Evolutionary conservation across 2,113 vertebrate species (phyloP), one percentile per base, ranked within the genome.

Genomic region (Corythaixoides concolor): DNA sequence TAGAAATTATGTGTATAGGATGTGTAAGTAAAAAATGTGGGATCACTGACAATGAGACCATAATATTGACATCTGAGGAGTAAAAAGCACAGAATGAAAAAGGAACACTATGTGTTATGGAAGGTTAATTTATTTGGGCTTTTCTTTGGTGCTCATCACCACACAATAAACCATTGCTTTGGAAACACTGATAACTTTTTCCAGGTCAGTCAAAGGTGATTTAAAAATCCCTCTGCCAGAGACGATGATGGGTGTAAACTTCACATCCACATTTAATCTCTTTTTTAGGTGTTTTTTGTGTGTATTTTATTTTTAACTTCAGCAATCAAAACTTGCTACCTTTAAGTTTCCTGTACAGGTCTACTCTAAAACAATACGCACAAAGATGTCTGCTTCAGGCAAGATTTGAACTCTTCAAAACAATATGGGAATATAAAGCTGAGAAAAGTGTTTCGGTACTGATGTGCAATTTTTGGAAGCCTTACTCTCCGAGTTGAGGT

Each of bases 371-470:
- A 28, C 49, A 50, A 43, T 3, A 8, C 35, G 21, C 41, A 19
- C 6, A 13, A 17, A 47, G 12, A 2, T 1, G 8, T 19, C 39
- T 64, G 59, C 55, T 90, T 69, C 74, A 59, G 86, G 69, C 18
- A 32, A 30, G 69, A 52, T 24, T 60, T 75, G 41, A 83, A 49
- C 9, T 81, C 43, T 26, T 16, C 22, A 28, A 5, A 2, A 32
- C n/a, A 33, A 4, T 2, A 6, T 5, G 12, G 45, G 67, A 79
- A 28, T 15, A 20, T 23, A 27, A 58, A 55, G 60, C 74, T 27
- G 39, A 53, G 67, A 26, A 28, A 49, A 77, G 32, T 0, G 0
- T 24, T 47, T 24, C 19, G 1, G 15, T n/a, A 11, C 3, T 14
- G 6, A 12, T 8, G 14, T 5, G 24, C 32, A 43, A 12, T 5